These are phyloP conservation scores for Pachypanchax playfairii DNA, from an alignment of 2,113 vertebrate genomes.

Conservation along the genomic window DNA sequence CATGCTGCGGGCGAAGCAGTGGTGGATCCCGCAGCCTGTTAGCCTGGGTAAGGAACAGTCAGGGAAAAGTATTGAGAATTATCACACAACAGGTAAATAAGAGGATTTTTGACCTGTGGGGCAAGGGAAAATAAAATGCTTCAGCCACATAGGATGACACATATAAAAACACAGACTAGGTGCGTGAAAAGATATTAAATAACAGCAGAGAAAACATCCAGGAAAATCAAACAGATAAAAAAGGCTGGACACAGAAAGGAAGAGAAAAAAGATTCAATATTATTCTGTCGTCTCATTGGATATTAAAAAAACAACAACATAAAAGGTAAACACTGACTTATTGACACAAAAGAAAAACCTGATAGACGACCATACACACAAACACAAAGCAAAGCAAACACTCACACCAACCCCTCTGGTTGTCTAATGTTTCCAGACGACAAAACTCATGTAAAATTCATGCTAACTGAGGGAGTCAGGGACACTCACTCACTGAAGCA, in stretches of 20 bases:
- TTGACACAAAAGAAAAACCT: conserved; percentile 21
- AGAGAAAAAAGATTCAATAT: conserved; percentile 11
- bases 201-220: neutral
- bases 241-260: neutral
- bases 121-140: no score
- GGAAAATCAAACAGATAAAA: no score
- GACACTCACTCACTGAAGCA: conserved; percentile 38
- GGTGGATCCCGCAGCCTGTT: conserved; percentile 94
- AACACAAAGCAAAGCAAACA: conserved; percentile 24
- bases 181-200: neutral
- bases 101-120: neutral
- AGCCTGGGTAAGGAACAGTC: conserved; percentile 76
- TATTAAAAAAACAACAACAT: neutral
- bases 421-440: conserved; percentile 66
- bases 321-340: conserved; percentile 32
- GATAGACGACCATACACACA: conserved; percentile 11
- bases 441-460: conserved; percentile 73
- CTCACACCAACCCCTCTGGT: conserved; percentile 22
- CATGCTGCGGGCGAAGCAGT: conserved; percentile 97
- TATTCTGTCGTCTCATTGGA: conserved; percentile 7
- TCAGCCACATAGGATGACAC: no score
- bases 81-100: neutral
- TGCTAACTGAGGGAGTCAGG: conserved; percentile 54
- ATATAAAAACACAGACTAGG: no score
- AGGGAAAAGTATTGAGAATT: neutral